Base-by-base conservation (phyloP, 1,140 invertebrate genomes). In the Centruroides sculpturatus region DNA sequence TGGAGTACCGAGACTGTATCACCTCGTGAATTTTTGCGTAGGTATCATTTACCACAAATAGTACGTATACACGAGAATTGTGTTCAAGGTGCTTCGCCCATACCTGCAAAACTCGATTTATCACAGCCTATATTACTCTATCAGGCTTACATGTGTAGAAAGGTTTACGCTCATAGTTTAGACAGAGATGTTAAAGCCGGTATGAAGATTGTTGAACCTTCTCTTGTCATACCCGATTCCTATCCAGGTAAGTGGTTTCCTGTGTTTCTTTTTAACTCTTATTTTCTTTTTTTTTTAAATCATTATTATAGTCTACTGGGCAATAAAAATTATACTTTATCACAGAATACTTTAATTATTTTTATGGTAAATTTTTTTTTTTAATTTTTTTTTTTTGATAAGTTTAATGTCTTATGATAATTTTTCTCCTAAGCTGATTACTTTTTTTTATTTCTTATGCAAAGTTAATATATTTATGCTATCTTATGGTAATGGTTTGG, bases 121-220 rank as follows among this genome's bases (percentile, higher is more conserved):
- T 62, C 62, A 55, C 60, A 60, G 36, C 65, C 65, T 4, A 47
- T 66, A 35, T 49, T 66, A 8, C 52, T 66, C 34, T 64, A 66
- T 46, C 61, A 66, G 47, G 60, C 62, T 1, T 66, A 66, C 23
- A 51, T 59, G 3, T 61, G 59, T n/a, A 54, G 62, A 41, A 58
- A 66, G 36, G 60, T 66, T 6, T 54, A 64, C 49, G 65, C 62
- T 47, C 53, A 60, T 10, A 66, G 59, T 35, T 54, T 66, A 35
- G 61, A 63, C 52, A 59, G 59, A 10, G 62, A 64, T 59, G 35
- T 34, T 12, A 61, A 63, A 35, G 62, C 57, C 36, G 52, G 57
- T 7, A 62, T 64, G 36, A 59, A 60, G 23, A 48, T 34, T 35
- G 58, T 60, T 41, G 65, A 62, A 12, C 65, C 62, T 34, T 53